Evolutionary conservation across 2,797 vertebrate genomes (phyloP).

Genomic region (Argentina silus): DNA sequence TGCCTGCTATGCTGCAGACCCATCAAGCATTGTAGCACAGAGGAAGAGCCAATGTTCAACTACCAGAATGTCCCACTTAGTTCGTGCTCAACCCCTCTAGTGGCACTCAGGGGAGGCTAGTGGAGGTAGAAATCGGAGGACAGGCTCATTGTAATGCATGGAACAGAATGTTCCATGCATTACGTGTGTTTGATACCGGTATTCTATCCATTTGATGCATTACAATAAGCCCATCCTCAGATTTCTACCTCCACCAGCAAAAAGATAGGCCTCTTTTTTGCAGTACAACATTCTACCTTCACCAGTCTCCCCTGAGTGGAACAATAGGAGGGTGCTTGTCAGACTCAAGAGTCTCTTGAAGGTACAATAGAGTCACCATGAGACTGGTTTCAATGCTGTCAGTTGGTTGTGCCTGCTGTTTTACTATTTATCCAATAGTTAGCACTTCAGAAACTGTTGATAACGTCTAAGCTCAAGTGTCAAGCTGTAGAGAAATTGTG

Average conservation of each 20-base stretch:
- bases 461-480: not conserved
- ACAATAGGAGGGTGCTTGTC: not conserved
- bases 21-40: slow-evolving; percentile 12
- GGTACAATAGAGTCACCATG: not conserved
- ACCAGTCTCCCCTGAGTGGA: not conserved
- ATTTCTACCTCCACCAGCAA: too few species aligned
- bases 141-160: too few species aligned
- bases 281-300: too few species aligned
- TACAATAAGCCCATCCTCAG: too few species aligned
- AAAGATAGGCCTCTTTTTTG: too few species aligned
- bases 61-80: not conserved
- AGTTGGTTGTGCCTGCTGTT: not conserved
- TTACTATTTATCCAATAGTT: not conserved
- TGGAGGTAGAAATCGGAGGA: too few species aligned
- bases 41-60: slow-evolving; percentile 1
- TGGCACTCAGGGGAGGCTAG: too few species aligned
- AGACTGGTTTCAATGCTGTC: not conserved
- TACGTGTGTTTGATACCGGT: too few species aligned
- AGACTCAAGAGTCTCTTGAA: slow-evolving; percentile 2
- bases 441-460: not conserved
- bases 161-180: too few species aligned
- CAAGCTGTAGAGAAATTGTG: too few species aligned
- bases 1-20: slow-evolving; percentile 32
- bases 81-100: not conserved
- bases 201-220: too few species aligned